Evolutionary conservation across 1,140 invertebrate genomes (phyloP), one percentile per base, ranked within the genome.

Genomic region (Cylas formicarius): DNA sequence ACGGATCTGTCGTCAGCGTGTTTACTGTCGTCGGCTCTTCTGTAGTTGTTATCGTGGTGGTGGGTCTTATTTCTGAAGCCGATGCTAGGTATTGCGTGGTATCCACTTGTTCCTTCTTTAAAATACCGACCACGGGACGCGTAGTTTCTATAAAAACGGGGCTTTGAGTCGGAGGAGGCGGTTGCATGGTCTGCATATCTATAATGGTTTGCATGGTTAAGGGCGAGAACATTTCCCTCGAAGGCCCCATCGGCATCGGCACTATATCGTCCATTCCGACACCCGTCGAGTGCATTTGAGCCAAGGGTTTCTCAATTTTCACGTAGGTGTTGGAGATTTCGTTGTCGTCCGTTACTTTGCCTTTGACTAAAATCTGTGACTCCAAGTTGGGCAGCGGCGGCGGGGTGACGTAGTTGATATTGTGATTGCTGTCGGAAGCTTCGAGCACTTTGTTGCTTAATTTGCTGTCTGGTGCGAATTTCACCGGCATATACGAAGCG

Each of bases 1-100:
- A 58, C 1, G 70, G 69, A 55, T 76, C 72, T 0, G 68, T 75
- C 21, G 69, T 75, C 39, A 65, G 55, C 44, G 61, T 71, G 68
- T 63, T 21, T 2, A 39, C 71, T 60, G 53, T 68, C 45, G 62
- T 71, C 48, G 48, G 66, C 53, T 47, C 18, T 21, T 50, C 29
- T 8, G 29, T 38, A 58, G 61, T 38, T 60, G 61, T 48, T 52
- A 33, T 38, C 5, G 17, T 11, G 1, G 29, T 28, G 6, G 39
- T 43, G 19, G 48, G 34, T 17, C 31, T 39, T 26, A 20, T 24
- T n/a, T 35, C 19, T 14, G 44, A 19, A 7, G 22, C 32, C 3
- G 2, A 18, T 11, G 31, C 22, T 14, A 5, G 1, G 6, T 37
- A 24, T 21, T 39, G 48, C 11, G 31, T 24, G 8, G 41, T 29